phyloP scores from a whole-genome alignment of 2,888 invertebrate species.

The Machimus rusticus region DNA sequence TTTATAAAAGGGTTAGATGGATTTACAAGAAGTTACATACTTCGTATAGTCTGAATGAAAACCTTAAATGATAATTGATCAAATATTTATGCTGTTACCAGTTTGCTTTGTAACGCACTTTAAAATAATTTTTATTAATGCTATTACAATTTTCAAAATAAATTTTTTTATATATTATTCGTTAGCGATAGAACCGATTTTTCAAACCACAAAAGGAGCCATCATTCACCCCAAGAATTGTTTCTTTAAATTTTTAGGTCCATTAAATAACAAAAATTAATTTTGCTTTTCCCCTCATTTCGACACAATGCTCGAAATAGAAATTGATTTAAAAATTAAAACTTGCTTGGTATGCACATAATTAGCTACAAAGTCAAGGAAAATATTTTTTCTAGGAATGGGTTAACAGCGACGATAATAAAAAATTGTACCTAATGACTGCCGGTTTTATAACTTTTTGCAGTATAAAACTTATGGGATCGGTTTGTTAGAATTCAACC shows the following conservation, averaged over 20 bases:
- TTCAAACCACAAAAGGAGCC: background rate
- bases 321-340: background rate
- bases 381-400: background rate
- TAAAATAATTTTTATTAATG: too few relatives aligned
- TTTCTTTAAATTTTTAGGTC: background rate
- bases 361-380: background rate
- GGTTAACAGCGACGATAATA: background rate
- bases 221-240: background rate
- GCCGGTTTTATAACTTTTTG: background rate
- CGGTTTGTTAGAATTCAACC: too few relatives aligned
- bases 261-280: background rate
- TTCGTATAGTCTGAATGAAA: too few relatives aligned
- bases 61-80: too few relatives aligned
- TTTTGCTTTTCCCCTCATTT: too few relatives aligned
- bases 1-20: too few relatives aligned
- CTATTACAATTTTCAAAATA: too few relatives aligned
- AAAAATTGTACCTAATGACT: too few relatives aligned
- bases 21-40: too few relatives aligned
- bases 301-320: background rate
- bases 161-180: background rate
- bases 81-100: too few relatives aligned
- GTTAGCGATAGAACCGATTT: background rate
- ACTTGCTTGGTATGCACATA: background rate
- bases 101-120: too few relatives aligned
- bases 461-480: background rate